These are phyloP conservation scores for Anguilla pacifica DNA, from an alignment of 2,797 vertebrate genomes.

Conservation along the genomic window DNA sequence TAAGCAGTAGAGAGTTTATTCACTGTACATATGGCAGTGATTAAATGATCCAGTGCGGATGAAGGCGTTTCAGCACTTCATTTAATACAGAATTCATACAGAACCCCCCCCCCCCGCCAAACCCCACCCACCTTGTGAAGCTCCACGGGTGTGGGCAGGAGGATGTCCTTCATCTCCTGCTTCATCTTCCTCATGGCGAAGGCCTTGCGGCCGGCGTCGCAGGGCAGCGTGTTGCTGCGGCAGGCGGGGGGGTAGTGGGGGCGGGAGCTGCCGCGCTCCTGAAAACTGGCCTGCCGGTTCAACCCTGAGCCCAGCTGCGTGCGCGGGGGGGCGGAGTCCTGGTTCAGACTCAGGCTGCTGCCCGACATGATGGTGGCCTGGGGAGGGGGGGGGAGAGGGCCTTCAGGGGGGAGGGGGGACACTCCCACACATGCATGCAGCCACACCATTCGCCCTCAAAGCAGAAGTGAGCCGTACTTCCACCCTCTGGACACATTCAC, in stretches of 20 bases:
- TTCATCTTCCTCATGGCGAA: conserved; percentile 93
- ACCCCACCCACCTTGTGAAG: conserved; percentile 86
- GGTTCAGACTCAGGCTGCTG: conserved; percentile 93
- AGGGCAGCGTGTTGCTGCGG: conserved; percentile 94
- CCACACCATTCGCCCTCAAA: neutral
- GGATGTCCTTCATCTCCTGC: conserved; percentile 93
- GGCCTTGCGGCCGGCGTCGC: conserved; percentile 88
- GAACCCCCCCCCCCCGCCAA: neutral
- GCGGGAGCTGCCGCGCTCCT: conserved; percentile 83
- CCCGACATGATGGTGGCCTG: conserved; percentile 99
- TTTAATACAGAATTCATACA: neutral
- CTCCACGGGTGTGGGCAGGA: conserved; percentile 94
- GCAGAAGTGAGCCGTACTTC: neutral
- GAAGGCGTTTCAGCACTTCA: neutral
- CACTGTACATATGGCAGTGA: neutral
- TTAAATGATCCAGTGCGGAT: neutral
- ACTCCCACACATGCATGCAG: neutral
- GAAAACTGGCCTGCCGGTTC: conserved; percentile 91
- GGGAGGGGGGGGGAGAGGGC: conserved; percentile 29
- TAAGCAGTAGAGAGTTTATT: too few species aligned
- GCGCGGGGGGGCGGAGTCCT: conserved; percentile 82
- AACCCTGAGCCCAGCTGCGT: conserved; percentile 77
- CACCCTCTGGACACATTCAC: neutral
- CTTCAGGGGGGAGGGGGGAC: too few species aligned
- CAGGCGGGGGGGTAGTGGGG: conserved; percentile 84